A percentile compares a stretch with the other conserved stretches of the same genome.
These are phyloP conservation scores for Bettongia penicillata DNA, from an alignment of 2,113 vertebrate genomes.

Conservation along the genomic window DNA sequence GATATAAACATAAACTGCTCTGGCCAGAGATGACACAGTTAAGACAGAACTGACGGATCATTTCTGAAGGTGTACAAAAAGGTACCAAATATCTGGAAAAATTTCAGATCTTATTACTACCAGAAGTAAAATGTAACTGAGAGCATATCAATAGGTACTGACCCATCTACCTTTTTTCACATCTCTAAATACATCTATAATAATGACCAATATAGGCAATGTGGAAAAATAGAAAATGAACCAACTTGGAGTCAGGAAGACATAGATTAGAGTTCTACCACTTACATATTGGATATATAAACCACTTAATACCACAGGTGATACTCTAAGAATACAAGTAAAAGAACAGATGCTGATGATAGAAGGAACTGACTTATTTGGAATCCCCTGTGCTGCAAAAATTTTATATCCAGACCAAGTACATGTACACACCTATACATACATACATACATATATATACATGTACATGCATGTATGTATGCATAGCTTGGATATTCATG, in stretches of 20 bases:
- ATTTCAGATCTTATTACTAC: background rate
- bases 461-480: no score
- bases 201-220: background rate
- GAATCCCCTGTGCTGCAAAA: no score
- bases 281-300: no score
- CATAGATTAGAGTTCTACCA: background rate
- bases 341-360: no score
- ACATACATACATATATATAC: no score
- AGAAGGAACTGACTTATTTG: no score
- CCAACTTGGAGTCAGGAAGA: background rate
- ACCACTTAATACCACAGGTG: background rate
- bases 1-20: background rate
- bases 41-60: background rate
- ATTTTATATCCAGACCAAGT: background rate
- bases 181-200: background rate
- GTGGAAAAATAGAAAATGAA: background rate
- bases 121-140: background rate
- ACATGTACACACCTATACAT: no score
- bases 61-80: background rate
- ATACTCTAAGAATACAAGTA: background rate
- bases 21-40: background rate
- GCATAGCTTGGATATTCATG: no score
- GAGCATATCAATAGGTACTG: background rate
- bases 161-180: background rate
- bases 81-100: background rate